A percentile compares a stretch with the other conserved stretches of the same genome.
phyloP scores from a whole-genome alignment of 2,797 vertebrate genomes.

The Rhinichthys osculus region DNA sequence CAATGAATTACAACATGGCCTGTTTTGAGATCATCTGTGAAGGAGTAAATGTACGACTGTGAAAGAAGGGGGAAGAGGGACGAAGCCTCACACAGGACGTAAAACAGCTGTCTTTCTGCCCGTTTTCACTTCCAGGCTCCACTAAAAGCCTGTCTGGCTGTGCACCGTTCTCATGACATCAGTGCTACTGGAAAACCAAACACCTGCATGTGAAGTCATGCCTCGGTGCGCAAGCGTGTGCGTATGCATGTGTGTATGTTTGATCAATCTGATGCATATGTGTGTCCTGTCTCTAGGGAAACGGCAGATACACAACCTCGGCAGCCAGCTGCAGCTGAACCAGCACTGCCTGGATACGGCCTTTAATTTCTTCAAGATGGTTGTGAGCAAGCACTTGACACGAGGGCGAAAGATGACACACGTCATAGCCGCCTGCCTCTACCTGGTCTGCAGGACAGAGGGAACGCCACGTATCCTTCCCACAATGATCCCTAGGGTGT shows the following conservation, averaged over 20 bases:
- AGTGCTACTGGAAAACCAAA: conserved; percentile 64
- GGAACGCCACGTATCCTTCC: conserved; percentile 97
- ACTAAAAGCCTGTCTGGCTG: conserved; percentile 54
- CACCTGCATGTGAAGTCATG: conserved; percentile 67
- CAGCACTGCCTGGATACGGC: conserved; percentile 97
- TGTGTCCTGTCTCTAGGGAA: conserved; percentile 81
- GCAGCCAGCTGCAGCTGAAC: conserved; percentile 95
- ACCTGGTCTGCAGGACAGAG: conserved; percentile 96
- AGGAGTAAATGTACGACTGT: conserved; percentile 30
- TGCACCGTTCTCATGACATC: conserved; percentile 65
- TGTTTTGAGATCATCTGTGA: conserved; percentile 22
- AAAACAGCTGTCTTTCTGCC: conserved; percentile 60
- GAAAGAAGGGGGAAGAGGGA: conserved; percentile 43
- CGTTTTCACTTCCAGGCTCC: conserved; percentile 31
- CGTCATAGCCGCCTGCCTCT: conserved; percentile 94
- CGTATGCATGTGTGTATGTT: conserved; percentile 30
- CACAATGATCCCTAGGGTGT: not conserved
- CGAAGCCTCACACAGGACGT: conserved; percentile 50
- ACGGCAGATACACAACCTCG: conserved; percentile 95
- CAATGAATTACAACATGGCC: conserved; percentile 53
- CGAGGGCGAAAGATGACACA: conserved; percentile 93
- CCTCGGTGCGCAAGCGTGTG: conserved; percentile 45
- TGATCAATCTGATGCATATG: conserved; percentile 41
- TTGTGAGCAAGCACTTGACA: conserved; percentile 93
- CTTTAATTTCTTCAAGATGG: conserved; percentile 99